Conservation (phyloP, 2,888 invertebrate species). For the Crioceris asparagi region DNA sequence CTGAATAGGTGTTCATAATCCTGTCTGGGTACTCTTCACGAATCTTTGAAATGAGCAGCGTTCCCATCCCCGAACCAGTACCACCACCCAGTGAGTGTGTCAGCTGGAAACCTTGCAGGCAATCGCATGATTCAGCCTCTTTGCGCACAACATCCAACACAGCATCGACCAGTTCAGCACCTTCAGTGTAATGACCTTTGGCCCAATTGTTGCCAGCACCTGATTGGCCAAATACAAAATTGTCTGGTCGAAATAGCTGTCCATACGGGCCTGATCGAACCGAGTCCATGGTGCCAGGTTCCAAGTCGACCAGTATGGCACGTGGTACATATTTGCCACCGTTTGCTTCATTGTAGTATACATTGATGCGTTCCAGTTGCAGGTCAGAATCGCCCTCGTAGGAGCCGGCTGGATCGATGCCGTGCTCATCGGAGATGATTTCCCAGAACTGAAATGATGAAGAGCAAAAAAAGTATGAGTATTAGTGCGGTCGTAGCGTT, state of each 20-base stretch:
- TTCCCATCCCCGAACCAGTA: constrained; percentile 59
- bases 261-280: constrained; percentile 78
- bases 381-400: constrained; percentile 86
- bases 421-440: constrained; percentile 91
- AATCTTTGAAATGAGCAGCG: constrained; percentile 79
- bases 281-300: constrained; percentile 82
- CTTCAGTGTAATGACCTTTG: constrained; percentile 80
- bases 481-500: too few species aligned
- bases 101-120: constrained; percentile 78
- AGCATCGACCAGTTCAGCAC: constrained; percentile 74
- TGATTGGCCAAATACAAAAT: constrained; percentile 67
- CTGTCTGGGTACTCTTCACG: constrained; percentile 85
- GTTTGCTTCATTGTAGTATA: constrained; percentile 90
- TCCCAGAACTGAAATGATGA: constrained; percentile 74
- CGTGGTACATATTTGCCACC: constrained; percentile 67
- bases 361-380: constrained; percentile 88
- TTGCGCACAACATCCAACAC: constrained; percentile 75
- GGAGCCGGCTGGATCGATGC: constrained; percentile 82
- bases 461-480: too few species aligned
- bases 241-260: constrained; percentile 80
- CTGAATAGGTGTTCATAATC: constrained; percentile 78
- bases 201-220: constrained; percentile 86
- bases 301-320: constrained; percentile 62
- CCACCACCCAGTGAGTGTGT: constrained; percentile 76
- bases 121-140: constrained; percentile 86